Evolutionary conservation across 1,140 invertebrate species (phyloP), one percentile per base, ranked within the genome.

Genomic region (Macrostomum lignano): DNA sequence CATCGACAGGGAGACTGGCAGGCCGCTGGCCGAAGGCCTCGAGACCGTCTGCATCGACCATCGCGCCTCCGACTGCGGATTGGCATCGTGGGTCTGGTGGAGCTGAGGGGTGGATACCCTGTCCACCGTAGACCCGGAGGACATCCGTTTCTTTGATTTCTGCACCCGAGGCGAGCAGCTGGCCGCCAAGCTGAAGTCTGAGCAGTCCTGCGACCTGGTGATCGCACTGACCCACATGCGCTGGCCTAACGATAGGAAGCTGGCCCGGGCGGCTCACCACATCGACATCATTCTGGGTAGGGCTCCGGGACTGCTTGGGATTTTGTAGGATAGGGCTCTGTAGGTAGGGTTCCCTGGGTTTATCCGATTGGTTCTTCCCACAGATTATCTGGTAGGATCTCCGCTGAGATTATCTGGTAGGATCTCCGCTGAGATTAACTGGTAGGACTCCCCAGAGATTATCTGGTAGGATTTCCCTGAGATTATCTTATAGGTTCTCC

Each of bases 181-280:
- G 17, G 69, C 70, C 1, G 61, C 62, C 6, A 65, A 73, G 47
- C 58, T 82, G 1, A 71, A 69, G 52, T 65, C 72, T 51, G 69
- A 78, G 61, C 49, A 74, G 67, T 73, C 74, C 30, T 78, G 74
- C 54, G 73, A 79, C 52, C 67, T 73, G 42, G 69, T 82, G 1
- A 77, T 84, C 47, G 77, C 78, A 1, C 51, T 84, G 31, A 82
- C 78, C 0, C 78, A 84, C 46, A 82, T 82, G 77, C 55, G 77
- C 25, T 76, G 71, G 28, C 74, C 73, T 17, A 84, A 84, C 55
- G 78, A 84, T 51, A 62, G 70, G 5, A 67, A 68, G 43, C 49
- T 82, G 23, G 76, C 75, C 0, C 70, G 75, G 51, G 64, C 70
- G 36, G 68, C 69, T 25, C 59, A 66, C 7, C 72, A 73, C 31